phyloP scores from a whole-genome alignment of 2,113 vertebrate genomes.

The Xerus inauris region DNA sequence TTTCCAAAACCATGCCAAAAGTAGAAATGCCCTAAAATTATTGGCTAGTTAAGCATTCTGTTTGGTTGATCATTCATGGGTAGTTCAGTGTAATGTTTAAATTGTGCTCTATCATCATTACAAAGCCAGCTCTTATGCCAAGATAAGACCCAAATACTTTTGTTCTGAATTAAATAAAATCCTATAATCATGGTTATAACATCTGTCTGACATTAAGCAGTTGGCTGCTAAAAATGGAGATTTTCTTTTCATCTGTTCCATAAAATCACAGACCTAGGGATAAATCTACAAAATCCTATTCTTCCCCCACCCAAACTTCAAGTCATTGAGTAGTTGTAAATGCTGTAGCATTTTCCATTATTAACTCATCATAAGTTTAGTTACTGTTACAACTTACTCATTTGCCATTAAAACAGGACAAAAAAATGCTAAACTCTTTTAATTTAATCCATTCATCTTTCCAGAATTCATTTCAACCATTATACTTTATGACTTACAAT shows the following conservation, averaged over 20 bases:
- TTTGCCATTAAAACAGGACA: conserved; percentile 1
- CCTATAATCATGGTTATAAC: conserved; percentile 70
- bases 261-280: conserved; percentile 49
- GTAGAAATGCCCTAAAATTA: conserved; percentile 40
- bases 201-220: conserved; percentile 77
- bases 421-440: not conserved
- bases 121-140: conserved; percentile 54
- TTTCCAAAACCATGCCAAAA: conserved; percentile 43
- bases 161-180: conserved; percentile 73
- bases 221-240: conserved; percentile 70
- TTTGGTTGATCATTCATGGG: conserved; percentile 45
- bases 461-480: not conserved
- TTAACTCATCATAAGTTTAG: not conserved
- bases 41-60: conserved; percentile 29
- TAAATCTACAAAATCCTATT: conserved; percentile 39
- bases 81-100: conserved; percentile 46
- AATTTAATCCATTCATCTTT: not conserved
- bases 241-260: conserved; percentile 74
- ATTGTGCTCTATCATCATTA: conserved; percentile 48
- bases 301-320: not conserved
- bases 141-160: conserved; percentile 72
- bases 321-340: not conserved
- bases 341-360: not conserved
- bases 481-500: not conserved
- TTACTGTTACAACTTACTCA: not conserved